phyloP scores from a whole-genome alignment of 2,888 invertebrate genomes.

The Fabriciana adippe region DNA sequence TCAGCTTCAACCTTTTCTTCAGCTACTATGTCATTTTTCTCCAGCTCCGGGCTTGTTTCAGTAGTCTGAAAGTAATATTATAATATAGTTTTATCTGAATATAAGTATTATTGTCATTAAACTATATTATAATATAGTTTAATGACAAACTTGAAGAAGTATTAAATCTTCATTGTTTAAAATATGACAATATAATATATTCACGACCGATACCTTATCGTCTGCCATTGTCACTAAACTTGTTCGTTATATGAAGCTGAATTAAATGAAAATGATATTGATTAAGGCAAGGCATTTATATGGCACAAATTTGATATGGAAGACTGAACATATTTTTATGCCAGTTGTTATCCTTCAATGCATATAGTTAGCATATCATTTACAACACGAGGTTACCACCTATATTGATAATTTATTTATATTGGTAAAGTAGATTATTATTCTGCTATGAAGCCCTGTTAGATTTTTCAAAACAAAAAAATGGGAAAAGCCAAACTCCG shows the following conservation, averaged over 20 bases:
- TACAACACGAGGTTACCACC: conserved; percentile 27
- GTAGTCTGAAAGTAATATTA: conserved; percentile 60
- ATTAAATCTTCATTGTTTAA: too few species aligned
- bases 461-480: too few species aligned
- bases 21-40: conserved; percentile 57
- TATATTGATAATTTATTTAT: neutral
- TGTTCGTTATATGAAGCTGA: conserved; percentile 47
- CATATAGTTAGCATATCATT: conserved; percentile 46
- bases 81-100: neutral
- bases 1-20: conserved; percentile 60
- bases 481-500: too few species aligned
- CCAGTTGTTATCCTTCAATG: conserved; percentile 70
- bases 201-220: conserved; percentile 53
- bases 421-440: neutral
- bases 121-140: neutral
- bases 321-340: conserved; percentile 65
- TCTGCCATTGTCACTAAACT: conserved; percentile 59
- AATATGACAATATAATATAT: neutral
- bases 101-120: neutral
- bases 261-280: conserved; percentile 56
- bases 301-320: conserved; percentile 63
- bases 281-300: conserved; percentile 60
- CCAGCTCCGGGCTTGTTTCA: conserved; percentile 64
- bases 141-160: too few species aligned
- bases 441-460: too few species aligned